These are phyloP conservation scores for Avahi laniger DNA, from an alignment of 2,797 vertebrate species.

Conservation along the genomic window DNA sequence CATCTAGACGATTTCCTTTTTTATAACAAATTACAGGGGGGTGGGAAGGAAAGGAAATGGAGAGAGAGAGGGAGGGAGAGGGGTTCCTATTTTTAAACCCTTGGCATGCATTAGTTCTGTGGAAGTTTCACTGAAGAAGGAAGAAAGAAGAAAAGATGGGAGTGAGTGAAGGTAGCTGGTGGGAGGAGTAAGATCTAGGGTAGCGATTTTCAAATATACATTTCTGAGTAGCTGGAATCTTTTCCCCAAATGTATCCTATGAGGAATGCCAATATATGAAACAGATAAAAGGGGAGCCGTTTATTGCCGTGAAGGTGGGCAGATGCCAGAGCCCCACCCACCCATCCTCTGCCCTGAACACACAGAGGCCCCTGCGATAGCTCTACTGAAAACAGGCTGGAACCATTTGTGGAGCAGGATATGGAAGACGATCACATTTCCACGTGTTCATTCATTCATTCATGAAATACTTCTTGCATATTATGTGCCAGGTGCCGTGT, in stretches of 20 bases:
- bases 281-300: not conserved
- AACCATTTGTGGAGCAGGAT: not conserved
- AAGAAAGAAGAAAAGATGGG: not conserved
- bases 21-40: conserved; percentile 60
- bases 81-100: conserved; percentile 66
- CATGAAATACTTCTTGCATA: not conserved
- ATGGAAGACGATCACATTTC: not conserved
- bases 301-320: not conserved
- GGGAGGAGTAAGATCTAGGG: not conserved
- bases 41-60: conserved; percentile 51
- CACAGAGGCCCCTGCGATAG: accelerated
- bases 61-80: not conserved
- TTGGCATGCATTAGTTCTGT: conserved; percentile 42
- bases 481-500: not conserved
- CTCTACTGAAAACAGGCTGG: not conserved
- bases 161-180: not conserved
- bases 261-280: not conserved
- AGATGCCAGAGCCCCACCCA: not conserved
- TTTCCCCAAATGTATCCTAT: not conserved
- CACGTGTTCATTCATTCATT: not conserved
- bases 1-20: conserved; percentile 48
- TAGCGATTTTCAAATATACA: not conserved
- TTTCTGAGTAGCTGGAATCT: not conserved
- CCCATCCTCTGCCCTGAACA: not conserved
- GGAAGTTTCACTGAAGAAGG: conserved; percentile 44